Evolutionary conservation across 2,797 vertebrate genomes (phyloP).

Genomic region (Siniperca obscura): DNA sequence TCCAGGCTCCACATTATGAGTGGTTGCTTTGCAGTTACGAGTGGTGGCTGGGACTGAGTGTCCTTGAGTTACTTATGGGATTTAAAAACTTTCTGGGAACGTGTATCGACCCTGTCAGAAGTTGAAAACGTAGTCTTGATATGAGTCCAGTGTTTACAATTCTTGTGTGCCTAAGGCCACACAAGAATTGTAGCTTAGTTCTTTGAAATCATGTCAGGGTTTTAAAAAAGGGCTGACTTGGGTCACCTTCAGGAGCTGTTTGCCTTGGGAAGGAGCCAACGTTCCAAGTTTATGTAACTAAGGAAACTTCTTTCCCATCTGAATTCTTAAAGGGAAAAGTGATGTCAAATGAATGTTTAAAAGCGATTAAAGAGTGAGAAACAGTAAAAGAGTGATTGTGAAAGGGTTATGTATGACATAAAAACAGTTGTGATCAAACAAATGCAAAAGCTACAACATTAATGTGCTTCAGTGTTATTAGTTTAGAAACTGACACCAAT

Average conservation of each 20-base stretch:
- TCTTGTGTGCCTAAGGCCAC: not conserved
- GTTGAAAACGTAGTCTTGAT: not conserved
- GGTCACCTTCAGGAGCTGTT: slow-evolving; percentile 27
- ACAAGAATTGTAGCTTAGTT: no score
- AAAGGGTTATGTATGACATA: not conserved
- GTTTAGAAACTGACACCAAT: not conserved
- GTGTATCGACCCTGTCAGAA: slow-evolving; percentile 8
- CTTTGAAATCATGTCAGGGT: not conserved
- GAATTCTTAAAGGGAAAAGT: not conserved
- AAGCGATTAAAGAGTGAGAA: not conserved
- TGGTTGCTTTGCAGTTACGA: not conserved
- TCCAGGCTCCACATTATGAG: not conserved
- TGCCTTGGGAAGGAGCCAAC: not conserved
- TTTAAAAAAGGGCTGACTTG: not conserved
- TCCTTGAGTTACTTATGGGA: slow-evolving; percentile 23
- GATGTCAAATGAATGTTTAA: not conserved
- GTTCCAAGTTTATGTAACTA: not conserved
- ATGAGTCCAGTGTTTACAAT: not conserved
- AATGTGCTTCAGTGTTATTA: not conserved
- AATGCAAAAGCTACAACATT: not conserved
- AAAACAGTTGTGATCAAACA: not conserved
- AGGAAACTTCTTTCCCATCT: not conserved
- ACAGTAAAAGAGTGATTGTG: no score
- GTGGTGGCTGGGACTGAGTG: not conserved
- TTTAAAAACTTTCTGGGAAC: slow-evolving; percentile 13